phyloP scores from a whole-genome alignment of 2,888 invertebrate genomes.

The Embidobia sp. region DNA sequence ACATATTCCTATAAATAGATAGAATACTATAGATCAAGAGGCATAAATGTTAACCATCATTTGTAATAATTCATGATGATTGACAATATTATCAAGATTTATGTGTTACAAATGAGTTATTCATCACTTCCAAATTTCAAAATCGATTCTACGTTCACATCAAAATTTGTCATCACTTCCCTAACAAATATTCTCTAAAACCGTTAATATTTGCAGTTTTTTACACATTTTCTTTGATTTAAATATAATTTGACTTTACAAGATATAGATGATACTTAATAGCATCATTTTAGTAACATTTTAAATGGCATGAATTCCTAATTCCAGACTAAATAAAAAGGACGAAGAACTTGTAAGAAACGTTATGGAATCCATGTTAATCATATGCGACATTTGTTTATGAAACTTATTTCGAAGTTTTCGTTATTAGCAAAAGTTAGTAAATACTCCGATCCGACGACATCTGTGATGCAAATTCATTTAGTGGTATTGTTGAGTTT shows the following conservation, averaged over 20 bases:
- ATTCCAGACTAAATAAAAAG: constrained; percentile 5
- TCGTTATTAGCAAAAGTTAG: constrained; percentile 60
- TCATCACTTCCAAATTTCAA: constrained; percentile 43
- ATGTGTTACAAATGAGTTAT: constrained; percentile 27
- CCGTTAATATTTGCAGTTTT: neutral
- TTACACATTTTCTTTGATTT: neutral
- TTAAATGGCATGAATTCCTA: constrained; percentile 25
- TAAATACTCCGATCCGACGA: constrained; percentile 51
- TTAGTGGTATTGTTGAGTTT: constrained; percentile 63
- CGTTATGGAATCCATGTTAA: constrained; percentile 56
- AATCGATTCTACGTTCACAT: constrained; percentile 32
- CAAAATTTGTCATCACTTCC: constrained; percentile 45
- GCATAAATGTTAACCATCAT: no score
- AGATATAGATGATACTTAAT: neutral
- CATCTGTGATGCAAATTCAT: constrained; percentile 61
- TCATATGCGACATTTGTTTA: constrained; percentile 59
- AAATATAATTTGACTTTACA: no score
- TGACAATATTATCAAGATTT: constrained; percentile 45
- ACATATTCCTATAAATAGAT: neutral
- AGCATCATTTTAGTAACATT: neutral
- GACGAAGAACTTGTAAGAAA: constrained; percentile 11
- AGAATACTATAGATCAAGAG: no score
- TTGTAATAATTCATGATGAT: constrained; percentile 31
- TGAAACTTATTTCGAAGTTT: constrained; percentile 61
- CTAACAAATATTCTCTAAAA: constrained; percentile 10